phyloP scores from a whole-genome alignment of 2,113 vertebrate species.

The Engraulis encrasicolus region DNA sequence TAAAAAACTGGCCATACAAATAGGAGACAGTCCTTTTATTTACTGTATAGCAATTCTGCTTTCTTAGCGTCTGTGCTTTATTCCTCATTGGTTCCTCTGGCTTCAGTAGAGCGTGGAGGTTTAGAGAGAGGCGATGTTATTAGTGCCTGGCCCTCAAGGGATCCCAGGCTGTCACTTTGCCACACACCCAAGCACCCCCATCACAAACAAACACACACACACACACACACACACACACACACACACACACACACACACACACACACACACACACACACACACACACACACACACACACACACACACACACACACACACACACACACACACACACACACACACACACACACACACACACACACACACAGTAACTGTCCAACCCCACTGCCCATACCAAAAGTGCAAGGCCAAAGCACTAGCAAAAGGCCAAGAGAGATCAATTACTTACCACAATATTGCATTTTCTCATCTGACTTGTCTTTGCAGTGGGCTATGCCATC shows the following conservation, averaged over 20 bases:
- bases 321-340: too few relatives aligned
- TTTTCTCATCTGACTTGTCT: constrained; percentile 97
- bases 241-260: too few relatives aligned
- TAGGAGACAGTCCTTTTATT: constrained; percentile 26
- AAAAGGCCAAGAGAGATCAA: constrained; percentile 20
- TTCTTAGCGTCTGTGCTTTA: background rate
- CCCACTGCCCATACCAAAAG: constrained; percentile 24
- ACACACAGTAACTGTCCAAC: too few relatives aligned
- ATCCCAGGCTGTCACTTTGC: constrained; percentile 24
- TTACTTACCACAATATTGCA: constrained; percentile 93
- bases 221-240: too few relatives aligned
- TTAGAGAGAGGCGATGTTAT: constrained; percentile 42
- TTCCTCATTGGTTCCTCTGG: constrained; percentile 14
- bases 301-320: too few relatives aligned
- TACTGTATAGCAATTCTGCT: background rate
- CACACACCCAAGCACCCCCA: too few relatives aligned
- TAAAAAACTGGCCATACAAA: background rate
- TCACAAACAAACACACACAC: too few relatives aligned
- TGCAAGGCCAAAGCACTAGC: background rate
- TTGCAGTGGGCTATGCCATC: constrained; percentile 93
- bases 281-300: too few relatives aligned
- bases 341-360: too few relatives aligned
- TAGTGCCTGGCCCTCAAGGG: constrained; percentile 33
- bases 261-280: too few relatives aligned
- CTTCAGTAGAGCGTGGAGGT: constrained; percentile 18